phyloP scores from a whole-genome alignment of 2,888 invertebrate species.

The Heteromurus nitidus region DNA sequence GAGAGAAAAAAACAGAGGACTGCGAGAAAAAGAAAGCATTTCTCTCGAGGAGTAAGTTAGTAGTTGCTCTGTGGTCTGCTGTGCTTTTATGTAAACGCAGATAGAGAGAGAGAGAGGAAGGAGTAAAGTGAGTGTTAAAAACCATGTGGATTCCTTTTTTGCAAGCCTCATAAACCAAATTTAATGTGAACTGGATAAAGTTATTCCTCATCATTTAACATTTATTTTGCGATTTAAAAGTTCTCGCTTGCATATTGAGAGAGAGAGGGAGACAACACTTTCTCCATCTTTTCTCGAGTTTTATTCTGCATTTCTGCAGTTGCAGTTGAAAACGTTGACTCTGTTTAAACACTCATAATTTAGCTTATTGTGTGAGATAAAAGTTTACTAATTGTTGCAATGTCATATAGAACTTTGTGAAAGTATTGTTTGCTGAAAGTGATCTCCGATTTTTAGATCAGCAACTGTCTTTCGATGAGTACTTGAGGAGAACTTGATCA shows the following conservation, averaged over 20 bases:
- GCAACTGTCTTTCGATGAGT: too few species aligned
- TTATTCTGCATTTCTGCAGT: too few species aligned
- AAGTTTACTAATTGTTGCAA: too few species aligned
- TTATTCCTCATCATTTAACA: constrained; percentile 71
- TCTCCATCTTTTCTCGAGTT: too few species aligned
- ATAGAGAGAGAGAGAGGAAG: constrained; percentile 31
- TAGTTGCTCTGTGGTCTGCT: constrained; percentile 9
- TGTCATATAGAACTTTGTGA: too few species aligned
- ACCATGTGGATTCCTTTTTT: constrained; percentile 65
- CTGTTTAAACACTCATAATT: too few species aligned
- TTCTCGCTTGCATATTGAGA: too few species aligned
- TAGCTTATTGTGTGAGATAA: too few species aligned
- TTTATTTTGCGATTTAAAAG: constrained; percentile 45
- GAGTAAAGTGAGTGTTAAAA: constrained; percentile 64
- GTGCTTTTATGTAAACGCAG: constrained; percentile 1
- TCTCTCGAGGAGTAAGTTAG: not conserved
- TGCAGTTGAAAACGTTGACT: too few species aligned
- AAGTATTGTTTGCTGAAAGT: too few species aligned
- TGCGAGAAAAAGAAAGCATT: constrained; percentile 10
- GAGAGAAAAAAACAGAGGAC: constrained; percentile 32
- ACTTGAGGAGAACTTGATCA: not conserved
- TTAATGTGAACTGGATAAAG: constrained; percentile 71
- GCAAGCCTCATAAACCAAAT: constrained; percentile 68
- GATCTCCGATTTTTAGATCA: too few species aligned
- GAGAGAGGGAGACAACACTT: too few species aligned